Evolutionary conservation across 2,113 vertebrate species (phyloP).

Genomic region (Pelvicachromis taeniatus): DNA sequence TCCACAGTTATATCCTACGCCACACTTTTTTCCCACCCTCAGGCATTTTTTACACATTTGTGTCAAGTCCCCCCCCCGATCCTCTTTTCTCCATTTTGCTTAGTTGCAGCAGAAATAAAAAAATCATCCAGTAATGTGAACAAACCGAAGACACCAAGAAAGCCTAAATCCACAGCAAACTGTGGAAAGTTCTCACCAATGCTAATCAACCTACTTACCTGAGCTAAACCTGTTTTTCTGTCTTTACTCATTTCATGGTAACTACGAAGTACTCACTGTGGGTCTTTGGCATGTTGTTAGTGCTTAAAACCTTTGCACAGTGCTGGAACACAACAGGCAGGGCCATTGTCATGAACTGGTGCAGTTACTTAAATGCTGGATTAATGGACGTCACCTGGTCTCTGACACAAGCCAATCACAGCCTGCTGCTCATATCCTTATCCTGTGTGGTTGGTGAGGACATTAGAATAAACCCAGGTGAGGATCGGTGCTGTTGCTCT

Average conservation of each 20-base stretch:
- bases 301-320: neutral
- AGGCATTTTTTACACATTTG: neutral
- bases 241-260: neutral
- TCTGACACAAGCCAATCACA: neutral
- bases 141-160: rapidly evolving
- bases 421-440: neutral
- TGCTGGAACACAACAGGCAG: neutral
- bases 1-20: neutral
- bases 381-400: neutral
- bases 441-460: neutral
- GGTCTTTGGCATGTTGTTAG: neutral
- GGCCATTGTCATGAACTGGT: neutral
- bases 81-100: too few species aligned
- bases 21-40: neutral
- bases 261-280: neutral
- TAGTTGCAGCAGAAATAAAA: too few species aligned
- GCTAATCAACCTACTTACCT: neutral
- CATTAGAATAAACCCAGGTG: neutral
- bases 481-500: neutral
- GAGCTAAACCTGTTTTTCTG: neutral
- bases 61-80: neutral
- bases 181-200: neutral
- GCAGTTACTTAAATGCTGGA: neutral
- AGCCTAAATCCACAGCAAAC: neutral
- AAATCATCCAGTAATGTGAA: neutral